phyloP scores from a whole-genome alignment of 1,140 invertebrate genomes.

The Diabrotica undecimpunctata region DNA sequence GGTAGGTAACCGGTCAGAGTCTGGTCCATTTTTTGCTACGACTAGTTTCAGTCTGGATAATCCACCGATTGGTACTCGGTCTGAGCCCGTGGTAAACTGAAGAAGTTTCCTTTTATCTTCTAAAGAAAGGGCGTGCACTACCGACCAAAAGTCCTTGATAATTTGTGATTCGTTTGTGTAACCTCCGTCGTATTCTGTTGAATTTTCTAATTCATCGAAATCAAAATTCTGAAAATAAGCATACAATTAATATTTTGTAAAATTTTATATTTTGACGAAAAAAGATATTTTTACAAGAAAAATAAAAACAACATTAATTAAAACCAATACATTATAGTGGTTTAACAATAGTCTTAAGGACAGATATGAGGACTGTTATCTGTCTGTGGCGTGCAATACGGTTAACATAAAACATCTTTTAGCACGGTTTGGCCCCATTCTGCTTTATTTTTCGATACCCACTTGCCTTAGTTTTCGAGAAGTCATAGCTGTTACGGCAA shows the following conservation, averaged over 20 bases:
- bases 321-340: no score
- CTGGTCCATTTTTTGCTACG: slow-evolving; percentile 73
- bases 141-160: slow-evolving; percentile 90
- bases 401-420: no score
- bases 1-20: slow-evolving; percentile 75
- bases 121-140: slow-evolving; percentile 80
- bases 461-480: no score
- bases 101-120: slow-evolving; percentile 88
- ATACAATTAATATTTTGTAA: background rate
- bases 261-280: no score
- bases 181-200: slow-evolving; percentile 90
- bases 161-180: slow-evolving; percentile 80
- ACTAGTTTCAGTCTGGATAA: slow-evolving; percentile 84
- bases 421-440: no score
- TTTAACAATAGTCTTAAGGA: no score
- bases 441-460: no score
- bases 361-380: no score
- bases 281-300: no score
- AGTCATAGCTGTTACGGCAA: no score
- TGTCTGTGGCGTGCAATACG: no score
- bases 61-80: slow-evolving; percentile 90
- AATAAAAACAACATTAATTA: no score
- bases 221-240: slow-evolving; percentile 40
- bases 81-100: slow-evolving; percentile 91
- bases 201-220: slow-evolving; percentile 70